Evolutionary conservation across 2,888 invertebrate species (phyloP).

Genomic region (Drosophila subquinaria): DNA sequence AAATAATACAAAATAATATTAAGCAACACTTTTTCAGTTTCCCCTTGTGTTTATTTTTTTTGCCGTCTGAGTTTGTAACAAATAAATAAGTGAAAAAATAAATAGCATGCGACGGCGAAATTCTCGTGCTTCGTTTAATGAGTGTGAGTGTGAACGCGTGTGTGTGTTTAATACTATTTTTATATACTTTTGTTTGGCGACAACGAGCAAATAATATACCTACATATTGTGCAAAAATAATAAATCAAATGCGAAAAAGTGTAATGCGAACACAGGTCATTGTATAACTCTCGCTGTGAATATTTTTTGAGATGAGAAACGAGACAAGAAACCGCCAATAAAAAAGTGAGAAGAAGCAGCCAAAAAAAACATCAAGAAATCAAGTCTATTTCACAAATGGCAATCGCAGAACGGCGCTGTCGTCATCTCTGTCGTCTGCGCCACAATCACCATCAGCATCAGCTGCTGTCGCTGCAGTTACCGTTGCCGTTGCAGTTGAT

Average conservation of each 20-base stretch:
- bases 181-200: conserved; percentile 22
- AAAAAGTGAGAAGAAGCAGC: conserved; percentile 8
- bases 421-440: conserved; percentile 39
- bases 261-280: conserved; percentile 9
- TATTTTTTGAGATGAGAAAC: neutral
- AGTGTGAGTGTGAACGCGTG: neutral
- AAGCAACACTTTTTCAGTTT: conserved; percentile 33
- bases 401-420: conserved; percentile 45
- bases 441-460: conserved; percentile 15
- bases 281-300: conserved; percentile 9
- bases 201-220: conserved; percentile 14
- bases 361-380: conserved; percentile 12
- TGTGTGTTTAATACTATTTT: conserved; percentile 26
- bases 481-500: conserved; percentile 16
- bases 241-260: neutral
- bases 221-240: conserved; percentile 27
- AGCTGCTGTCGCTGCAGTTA: conserved; percentile 25
- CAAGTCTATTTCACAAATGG: conserved; percentile 49
- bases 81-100: conserved; percentile 10
- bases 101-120: conserved; percentile 19
- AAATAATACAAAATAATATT: conserved; percentile 50
- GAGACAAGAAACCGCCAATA: neutral
- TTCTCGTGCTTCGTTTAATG: conserved; percentile 14
- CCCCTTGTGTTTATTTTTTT: conserved; percentile 6
- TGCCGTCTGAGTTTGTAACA: conserved; percentile 1